Base-by-base conservation (phyloP, 2,888 invertebrate species). In the Caenorhabditis plicata region DNA sequence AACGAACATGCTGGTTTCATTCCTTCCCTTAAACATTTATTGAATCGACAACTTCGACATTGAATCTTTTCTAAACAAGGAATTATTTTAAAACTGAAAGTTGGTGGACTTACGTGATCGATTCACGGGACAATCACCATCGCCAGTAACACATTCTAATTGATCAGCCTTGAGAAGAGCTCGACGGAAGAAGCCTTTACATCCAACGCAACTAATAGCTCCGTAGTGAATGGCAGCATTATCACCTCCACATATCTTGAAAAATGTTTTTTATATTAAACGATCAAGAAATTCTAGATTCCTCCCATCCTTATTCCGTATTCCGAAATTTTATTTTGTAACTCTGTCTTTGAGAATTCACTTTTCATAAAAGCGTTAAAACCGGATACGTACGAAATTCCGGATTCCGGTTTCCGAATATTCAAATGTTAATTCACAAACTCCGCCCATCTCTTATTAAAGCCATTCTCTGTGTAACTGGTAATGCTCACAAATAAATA, bases 141-240 rank as follows among this genome's bases (percentile, higher is more conserved):
- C 44, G 4, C 61, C 58, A 5, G 64, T 48, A n/a, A n/a, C n/a
- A 51, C 78, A 78, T 42, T 78, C 78, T 46, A 78, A 54, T 47
- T 78, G 75, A 50, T 77, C 75, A 29, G 72, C 73, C 39, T 75
- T 71, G 40, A 78, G 72, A 27, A 78, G 62, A 0, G 78, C 77
- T 32, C 78, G 58, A 7, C 78, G 68, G 51, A 78, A 78, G 47
- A 78, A 78, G 22, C 78, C 77, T 47, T 71, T 71, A 42, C 68
- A 73, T 9, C 73, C 73, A 23, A 73, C 71, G 52, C 73, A 73
- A 17, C 68, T 61, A 0, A 70, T 36, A 7, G 67, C 66, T 20
- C 75, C 74, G 38, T 77, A 77, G 44, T 77, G 77, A 50, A 64
- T 67, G 29, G 72, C 73, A 5, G 77, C 76, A 23, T 64, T 68